These are phyloP conservation scores for Thunnus albacares DNA, from an alignment of 2,797 vertebrate genomes.

Conservation along the genomic window DNA sequence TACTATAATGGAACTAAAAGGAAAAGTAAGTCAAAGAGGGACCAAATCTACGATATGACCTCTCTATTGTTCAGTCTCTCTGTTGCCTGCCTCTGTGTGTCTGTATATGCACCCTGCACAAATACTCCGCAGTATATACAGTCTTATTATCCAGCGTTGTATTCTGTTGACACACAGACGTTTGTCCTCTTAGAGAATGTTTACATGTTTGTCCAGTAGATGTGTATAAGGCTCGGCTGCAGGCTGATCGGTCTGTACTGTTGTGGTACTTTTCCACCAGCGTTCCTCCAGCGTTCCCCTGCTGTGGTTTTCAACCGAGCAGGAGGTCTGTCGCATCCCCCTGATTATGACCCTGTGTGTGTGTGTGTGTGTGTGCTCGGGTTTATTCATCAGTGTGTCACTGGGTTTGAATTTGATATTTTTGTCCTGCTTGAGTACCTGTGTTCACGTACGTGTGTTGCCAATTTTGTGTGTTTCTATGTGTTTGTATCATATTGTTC, in stretches of 20 bases:
- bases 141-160: slow-evolving; percentile 12
- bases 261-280: not conserved
- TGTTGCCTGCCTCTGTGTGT: slow-evolving; percentile 3
- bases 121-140: not conserved
- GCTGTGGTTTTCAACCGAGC: slow-evolving; percentile 42
- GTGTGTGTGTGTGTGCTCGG: not conserved
- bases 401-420: slow-evolving; percentile 33
- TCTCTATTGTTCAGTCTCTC: not conserved
- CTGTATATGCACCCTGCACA: slow-evolving; percentile 1
- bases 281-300: not conserved
- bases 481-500: slow-evolving; percentile 32
- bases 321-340: slow-evolving; percentile 40
- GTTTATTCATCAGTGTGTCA: slow-evolving; percentile 45
- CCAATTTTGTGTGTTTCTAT: slow-evolving; percentile 15
- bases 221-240: slow-evolving; percentile 28
- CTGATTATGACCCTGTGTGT: slow-evolving; percentile 44
- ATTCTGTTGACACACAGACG: slow-evolving; percentile 36
- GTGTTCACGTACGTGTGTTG: slow-evolving; percentile 1
- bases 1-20: not conserved
- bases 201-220: slow-evolving; percentile 48
- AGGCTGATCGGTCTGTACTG: slow-evolving; percentile 26
- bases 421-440: slow-evolving; percentile 1
- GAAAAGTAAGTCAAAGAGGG: not conserved
- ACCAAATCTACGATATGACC: not conserved
- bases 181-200: slow-evolving; percentile 44